A percentile compares a stretch with the other conserved stretches of the same genome.
Conservation (phyloP, 2,113 vertebrate genomes). For the Apodemus speciosus region DNA sequence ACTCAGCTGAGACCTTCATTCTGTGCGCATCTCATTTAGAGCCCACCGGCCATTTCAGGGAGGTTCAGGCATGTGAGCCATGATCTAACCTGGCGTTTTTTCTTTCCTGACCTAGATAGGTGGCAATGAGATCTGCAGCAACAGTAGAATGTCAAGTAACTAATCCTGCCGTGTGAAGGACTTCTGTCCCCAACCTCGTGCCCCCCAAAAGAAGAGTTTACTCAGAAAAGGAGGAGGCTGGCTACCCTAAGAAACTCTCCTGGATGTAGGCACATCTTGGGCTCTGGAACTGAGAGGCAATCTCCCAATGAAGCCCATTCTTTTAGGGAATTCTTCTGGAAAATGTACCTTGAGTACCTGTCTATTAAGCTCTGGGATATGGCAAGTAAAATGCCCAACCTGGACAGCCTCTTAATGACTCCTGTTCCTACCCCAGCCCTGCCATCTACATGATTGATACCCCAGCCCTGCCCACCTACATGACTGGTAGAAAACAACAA, state of each 20-base stretch:
- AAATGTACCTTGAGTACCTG: neutral
- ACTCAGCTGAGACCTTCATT: neutral
- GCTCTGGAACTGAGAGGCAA: slow-evolving; percentile 14
- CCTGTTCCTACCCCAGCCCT: neutral
- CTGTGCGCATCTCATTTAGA: neutral
- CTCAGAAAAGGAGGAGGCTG: neutral
- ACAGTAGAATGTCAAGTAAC: neutral
- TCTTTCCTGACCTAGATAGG: slow-evolving; percentile 15
- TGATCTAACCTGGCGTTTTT: neutral
- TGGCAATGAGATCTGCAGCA: neutral
- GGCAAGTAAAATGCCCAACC: neutral
- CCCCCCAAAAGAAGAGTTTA: neutral
- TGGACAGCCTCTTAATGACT: neutral
- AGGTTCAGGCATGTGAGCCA: neutral
- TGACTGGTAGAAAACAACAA: slow-evolving; percentile 1
- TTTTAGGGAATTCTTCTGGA: neutral
- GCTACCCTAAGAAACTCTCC: neutral
- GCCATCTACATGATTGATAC: too few relatives aligned
- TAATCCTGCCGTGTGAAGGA: neutral
- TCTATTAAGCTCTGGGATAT: neutral
- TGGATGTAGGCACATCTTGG: neutral
- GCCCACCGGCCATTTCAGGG: neutral
- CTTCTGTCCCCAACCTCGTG: neutral
- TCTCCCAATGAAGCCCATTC: neutral
- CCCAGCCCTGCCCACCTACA: neutral